These are phyloP conservation scores for Armadillidium nasatum DNA, from an alignment of 1,140 invertebrate genomes.

Conservation along the genomic window DNA sequence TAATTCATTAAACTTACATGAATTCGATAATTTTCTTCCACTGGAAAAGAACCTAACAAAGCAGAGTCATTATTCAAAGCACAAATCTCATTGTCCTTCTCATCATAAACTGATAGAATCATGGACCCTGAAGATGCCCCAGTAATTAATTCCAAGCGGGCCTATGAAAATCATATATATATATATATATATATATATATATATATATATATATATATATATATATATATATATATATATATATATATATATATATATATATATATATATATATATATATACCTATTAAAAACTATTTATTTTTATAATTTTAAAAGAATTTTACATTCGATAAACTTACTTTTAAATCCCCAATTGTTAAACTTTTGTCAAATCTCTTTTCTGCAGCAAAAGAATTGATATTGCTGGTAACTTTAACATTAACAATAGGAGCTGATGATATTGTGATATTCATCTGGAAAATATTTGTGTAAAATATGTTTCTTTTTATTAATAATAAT, in stretches of 20 bases:
- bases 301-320: neutral
- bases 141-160: conserved; percentile 84
- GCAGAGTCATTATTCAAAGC: conserved; percentile 66
- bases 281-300: too few species aligned
- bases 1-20: conserved; percentile 58
- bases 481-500: too few species aligned
- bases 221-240: conserved; percentile 16
- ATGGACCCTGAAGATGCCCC: conserved; percentile 73
- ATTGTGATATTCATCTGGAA: conserved; percentile 25
- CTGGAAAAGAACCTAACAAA: conserved; percentile 76
- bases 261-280: conserved; percentile 25
- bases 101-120: conserved; percentile 75
- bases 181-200: conserved; percentile 22
- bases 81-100: conserved; percentile 71
- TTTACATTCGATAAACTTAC: too few species aligned
- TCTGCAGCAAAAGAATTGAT: conserved; percentile 65
- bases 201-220: conserved; percentile 12
- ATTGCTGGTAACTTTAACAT: conserved; percentile 67
- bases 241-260: conserved; percentile 12
- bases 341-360: conserved; percentile 75
- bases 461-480: too few species aligned
- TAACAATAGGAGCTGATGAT: conserved; percentile 57
- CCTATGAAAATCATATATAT: conserved; percentile 55
- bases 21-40: conserved; percentile 80
- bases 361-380: conserved; percentile 70